Evolutionary conservation across 2,797 vertebrate genomes (phyloP).

Genomic region (Enteromius afrohamiltoni): DNA sequence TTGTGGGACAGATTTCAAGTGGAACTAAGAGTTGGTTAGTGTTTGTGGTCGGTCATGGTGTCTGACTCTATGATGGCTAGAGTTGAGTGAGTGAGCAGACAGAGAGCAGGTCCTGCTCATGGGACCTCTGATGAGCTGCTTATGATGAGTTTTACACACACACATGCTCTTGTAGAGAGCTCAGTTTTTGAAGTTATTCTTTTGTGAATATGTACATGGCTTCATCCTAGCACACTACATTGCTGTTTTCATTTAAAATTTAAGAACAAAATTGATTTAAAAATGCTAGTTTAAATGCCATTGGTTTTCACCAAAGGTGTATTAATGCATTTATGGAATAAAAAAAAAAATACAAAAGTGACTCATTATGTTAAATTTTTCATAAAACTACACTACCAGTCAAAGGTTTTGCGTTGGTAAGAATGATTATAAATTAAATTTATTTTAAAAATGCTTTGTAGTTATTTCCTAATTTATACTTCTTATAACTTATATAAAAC

Average conservation of each 20-base stretch:
- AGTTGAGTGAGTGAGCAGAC: slow-evolving; percentile 73
- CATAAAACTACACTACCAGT: no score
- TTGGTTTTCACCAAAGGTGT: background rate
- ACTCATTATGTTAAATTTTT: no score
- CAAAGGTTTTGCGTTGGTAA: background rate
- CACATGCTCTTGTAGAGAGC: background rate
- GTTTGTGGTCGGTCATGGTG: slow-evolving; percentile 71
- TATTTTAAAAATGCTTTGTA: background rate
- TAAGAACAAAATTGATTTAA: background rate
- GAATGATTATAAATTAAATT: background rate
- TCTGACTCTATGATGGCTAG: slow-evolving; percentile 68
- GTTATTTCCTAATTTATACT: background rate
- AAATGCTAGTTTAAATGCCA: background rate
- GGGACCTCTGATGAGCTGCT: slow-evolving; percentile 55
- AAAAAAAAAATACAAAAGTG: background rate
- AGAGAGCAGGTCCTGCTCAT: slow-evolving; percentile 65
- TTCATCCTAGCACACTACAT: background rate
- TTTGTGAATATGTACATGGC: background rate
- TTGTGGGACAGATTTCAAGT: slow-evolving; percentile 45
- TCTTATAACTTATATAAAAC: background rate
- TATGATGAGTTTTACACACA: slow-evolving; percentile 13
- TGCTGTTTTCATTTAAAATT: background rate
- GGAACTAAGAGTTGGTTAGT: slow-evolving; percentile 49
- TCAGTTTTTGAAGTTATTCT: background rate
- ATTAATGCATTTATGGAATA: background rate